A percentile compares a stretch with the other conserved stretches of the same genome.
These are phyloP conservation scores for Xyliphius kryptos DNA, from an alignment of 2,113 vertebrate genomes.

Conservation along the genomic window DNA sequence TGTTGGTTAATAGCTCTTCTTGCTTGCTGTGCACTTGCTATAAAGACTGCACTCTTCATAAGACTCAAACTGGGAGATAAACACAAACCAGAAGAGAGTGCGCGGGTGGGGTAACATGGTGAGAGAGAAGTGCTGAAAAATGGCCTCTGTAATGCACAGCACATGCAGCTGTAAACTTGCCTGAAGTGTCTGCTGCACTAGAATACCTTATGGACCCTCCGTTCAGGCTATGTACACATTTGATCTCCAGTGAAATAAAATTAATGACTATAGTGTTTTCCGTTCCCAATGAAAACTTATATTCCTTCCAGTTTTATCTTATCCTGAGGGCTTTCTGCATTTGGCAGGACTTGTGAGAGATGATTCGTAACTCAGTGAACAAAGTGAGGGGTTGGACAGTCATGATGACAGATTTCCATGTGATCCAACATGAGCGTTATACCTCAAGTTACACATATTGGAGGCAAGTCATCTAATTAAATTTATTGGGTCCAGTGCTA, in stretches of 20 bases:
- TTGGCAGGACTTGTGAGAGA: conserved; percentile 15
- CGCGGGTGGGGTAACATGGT: background rate
- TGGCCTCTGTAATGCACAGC: background rate
- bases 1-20: conserved; percentile 25
- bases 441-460: no score
- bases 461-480: no score
- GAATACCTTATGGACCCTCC: no score
- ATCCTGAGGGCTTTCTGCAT: background rate
- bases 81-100: conserved; percentile 1
- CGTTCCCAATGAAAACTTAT: conserved; percentile 7
- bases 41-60: conserved; percentile 1
- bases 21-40: conserved; percentile 23
- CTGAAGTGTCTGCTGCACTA: background rate
- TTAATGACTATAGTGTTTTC: no score
- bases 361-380: conserved; percentile 1
- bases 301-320: conserved; percentile 2
- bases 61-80: conserved; percentile 1
- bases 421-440: background rate
- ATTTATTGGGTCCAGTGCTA: no score
- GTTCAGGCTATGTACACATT: background rate
- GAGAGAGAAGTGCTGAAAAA: conserved; percentile 6
- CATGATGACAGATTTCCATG: background rate
- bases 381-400: conserved; percentile 8
- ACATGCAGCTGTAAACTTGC: conserved; percentile 21
- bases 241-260: conserved; percentile 15